phyloP scores from a whole-genome alignment of 37 sponge, comb jelly and placozoan species.

The Geodia barretti region DNA sequence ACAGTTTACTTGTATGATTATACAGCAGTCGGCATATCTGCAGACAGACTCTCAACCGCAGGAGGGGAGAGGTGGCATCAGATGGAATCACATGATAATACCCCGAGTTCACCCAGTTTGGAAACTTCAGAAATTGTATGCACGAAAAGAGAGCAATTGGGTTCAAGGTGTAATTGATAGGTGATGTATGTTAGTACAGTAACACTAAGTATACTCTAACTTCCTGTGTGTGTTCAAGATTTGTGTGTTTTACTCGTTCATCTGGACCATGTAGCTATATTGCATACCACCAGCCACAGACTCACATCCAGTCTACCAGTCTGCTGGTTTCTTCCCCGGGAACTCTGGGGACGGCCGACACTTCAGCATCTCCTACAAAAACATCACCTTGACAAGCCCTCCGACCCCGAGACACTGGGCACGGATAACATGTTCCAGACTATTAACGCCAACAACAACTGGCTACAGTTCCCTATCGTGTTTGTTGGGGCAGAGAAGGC shows the following conservation, averaged over 20 bases:
- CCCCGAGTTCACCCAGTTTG: constrained; percentile 21
- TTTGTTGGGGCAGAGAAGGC: background rate
- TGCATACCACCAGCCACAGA: background rate
- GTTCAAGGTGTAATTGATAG: background rate
- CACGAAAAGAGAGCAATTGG: background rate
- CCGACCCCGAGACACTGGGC: background rate
- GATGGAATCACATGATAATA: constrained; percentile 3
- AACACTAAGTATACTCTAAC: background rate
- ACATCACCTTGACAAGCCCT: background rate
- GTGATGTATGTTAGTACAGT: background rate
- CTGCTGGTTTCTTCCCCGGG: constrained; percentile 1
- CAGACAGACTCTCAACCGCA: too few relatives aligned
- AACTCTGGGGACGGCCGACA: background rate
- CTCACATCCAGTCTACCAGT: background rate
- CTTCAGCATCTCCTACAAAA: constrained; percentile 16
- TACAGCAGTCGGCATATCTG: too few relatives aligned
- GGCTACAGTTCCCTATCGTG: constrained; percentile 1
- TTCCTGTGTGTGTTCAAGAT: background rate
- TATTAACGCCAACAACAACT: background rate
- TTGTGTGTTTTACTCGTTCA: background rate
- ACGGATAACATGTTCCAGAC: background rate
- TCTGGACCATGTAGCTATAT: background rate
- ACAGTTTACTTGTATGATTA: too few relatives aligned
- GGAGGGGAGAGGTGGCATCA: too few relatives aligned
- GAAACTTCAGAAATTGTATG: constrained; percentile 24